phyloP scores from a whole-genome alignment of 1,140 invertebrate genomes.

The Aphaenogaster ashmeadi region DNA sequence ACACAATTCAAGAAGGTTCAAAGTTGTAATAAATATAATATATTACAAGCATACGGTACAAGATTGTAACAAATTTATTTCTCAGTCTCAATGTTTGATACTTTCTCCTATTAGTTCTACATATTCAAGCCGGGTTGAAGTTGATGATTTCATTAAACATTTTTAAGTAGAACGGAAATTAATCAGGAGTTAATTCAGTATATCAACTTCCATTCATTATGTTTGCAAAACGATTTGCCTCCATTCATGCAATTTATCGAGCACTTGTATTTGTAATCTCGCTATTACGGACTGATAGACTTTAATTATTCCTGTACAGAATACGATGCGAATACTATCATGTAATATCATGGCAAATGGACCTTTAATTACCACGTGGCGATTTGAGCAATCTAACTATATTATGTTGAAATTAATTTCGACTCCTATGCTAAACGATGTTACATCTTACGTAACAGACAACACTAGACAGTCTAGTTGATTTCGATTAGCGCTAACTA shows the following conservation, averaged over 20 bases:
- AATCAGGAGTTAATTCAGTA: slow-evolving; percentile 9
- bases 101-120: slow-evolving; percentile 21
- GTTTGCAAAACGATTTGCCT: slow-evolving; percentile 23
- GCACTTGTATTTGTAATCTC: slow-evolving; percentile 15
- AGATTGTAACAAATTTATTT: slow-evolving; percentile 5
- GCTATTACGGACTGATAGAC: not conserved
- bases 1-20: not conserved
- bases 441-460: not conserved
- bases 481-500: not conserved
- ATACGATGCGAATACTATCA: not conserved
- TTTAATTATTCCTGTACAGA: slow-evolving; percentile 43
- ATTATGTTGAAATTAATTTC: slow-evolving; percentile 27
- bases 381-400: not conserved
- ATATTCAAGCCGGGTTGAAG: not conserved
- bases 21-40: not conserved
- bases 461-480: not conserved
- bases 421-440: not conserved
- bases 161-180: slow-evolving; percentile 1
- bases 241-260: slow-evolving; percentile 35
- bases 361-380: not conserved
- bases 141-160: slow-evolving; percentile 1
- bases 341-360: not conserved
- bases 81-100: not conserved
- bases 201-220: slow-evolving; percentile 38
- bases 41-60: not conserved